Conservation (phyloP, 2,113 vertebrate species). For the Cryptomyrus ogoouensis region DNA sequence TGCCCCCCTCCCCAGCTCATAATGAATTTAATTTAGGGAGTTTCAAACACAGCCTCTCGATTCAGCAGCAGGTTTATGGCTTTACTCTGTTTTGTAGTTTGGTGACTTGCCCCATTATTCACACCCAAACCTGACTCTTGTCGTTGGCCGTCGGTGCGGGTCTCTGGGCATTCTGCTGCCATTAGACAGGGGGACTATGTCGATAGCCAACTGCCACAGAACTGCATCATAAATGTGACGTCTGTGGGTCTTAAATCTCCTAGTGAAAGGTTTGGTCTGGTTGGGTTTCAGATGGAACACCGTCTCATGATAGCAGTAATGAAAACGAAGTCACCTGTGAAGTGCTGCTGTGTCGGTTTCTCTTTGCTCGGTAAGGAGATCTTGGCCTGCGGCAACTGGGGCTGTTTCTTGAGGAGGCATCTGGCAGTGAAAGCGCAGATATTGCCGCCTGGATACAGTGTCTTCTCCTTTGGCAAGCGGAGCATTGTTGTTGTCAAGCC, state of each 20-base stretch:
- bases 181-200: background rate
- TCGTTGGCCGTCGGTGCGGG: background rate
- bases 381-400: background rate
- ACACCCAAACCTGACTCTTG: background rate
- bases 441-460: background rate
- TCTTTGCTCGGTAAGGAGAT: background rate
- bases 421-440: background rate
- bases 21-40: background rate
- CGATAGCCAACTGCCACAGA: background rate
- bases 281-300: background rate
- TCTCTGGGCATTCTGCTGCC: background rate
- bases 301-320: background rate
- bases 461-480: constrained; percentile 4
- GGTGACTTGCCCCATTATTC: background rate
- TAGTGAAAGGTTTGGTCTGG: background rate
- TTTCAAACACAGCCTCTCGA: background rate
- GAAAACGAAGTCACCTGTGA: background rate
- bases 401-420: background rate
- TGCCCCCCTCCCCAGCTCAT: background rate
- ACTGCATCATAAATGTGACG: background rate
- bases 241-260: background rate
- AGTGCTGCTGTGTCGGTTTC: background rate
- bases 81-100: background rate
- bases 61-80: background rate
- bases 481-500: constrained; percentile 12